phyloP scores from a whole-genome alignment of 92 coral and sea anemone genomes.

The Epizoanthus scotinus region DNA sequence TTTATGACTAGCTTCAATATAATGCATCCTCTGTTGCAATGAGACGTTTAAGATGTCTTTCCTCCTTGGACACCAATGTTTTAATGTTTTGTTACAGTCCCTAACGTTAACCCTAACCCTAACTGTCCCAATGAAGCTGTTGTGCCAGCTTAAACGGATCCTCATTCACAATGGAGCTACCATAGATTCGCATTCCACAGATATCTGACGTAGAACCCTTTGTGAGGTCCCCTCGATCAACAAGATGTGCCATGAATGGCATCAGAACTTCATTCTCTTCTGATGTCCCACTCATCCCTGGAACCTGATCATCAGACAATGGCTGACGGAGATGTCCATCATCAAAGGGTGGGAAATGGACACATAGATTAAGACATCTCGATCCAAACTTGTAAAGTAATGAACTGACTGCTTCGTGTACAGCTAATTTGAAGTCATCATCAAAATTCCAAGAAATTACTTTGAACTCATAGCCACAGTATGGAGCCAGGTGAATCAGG shows the following conservation, averaged over 20 bases:
- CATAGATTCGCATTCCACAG: slow-evolving; percentile 81
- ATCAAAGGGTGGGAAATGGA: slow-evolving; percentile 74
- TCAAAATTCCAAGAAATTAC: slow-evolving; percentile 77
- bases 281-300: slow-evolving; percentile 14
- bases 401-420: slow-evolving; percentile 60
- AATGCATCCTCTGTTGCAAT: slow-evolving; percentile 65
- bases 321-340: slow-evolving; percentile 59
- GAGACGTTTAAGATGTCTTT: too few species aligned
- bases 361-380: slow-evolving; percentile 59
- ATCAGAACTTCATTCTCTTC: slow-evolving; percentile 43
- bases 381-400: slow-evolving; percentile 60
- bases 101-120: too few species aligned
- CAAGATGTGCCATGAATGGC: slow-evolving; percentile 77
- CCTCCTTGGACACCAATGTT: too few species aligned
- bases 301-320: not conserved
- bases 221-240: slow-evolving; percentile 65
- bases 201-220: slow-evolving; percentile 72
- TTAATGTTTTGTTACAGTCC: not conserved
- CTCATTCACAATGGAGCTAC: slow-evolving; percentile 76
- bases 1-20: slow-evolving; percentile 53
- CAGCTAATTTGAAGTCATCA: slow-evolving; percentile 69
- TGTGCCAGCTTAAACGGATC: slow-evolving; percentile 72
- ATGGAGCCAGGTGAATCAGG: slow-evolving; percentile 60
- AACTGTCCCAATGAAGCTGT: slow-evolving; percentile 49
- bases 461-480: slow-evolving; percentile 78